phyloP scores from a whole-genome alignment of 92 coral and sea anemone species.

The Actinernus sp. region DNA sequence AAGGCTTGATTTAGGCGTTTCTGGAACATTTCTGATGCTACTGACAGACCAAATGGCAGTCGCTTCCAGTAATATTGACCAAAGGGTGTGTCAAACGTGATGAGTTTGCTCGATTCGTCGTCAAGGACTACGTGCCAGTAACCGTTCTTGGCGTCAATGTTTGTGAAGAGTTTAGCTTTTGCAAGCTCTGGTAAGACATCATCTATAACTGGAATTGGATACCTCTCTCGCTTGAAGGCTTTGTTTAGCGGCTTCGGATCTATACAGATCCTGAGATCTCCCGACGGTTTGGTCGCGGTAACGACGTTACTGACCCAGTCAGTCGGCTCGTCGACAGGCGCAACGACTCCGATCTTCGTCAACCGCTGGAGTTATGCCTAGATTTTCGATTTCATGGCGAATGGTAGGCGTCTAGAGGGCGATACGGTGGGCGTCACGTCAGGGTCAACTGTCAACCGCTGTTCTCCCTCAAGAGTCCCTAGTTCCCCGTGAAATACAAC shows the following conservation, averaged over 20 bases:
- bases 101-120: slow-evolving; percentile 14
- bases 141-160: slow-evolving; percentile 15
- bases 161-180: slow-evolving; percentile 17
- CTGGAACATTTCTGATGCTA: slow-evolving; percentile 21
- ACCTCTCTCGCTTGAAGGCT: slow-evolving; percentile 20
- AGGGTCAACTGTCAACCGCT: slow-evolving; percentile 7
- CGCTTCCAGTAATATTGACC: slow-evolving; percentile 11
- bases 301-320: slow-evolving; percentile 30
- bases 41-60: slow-evolving; percentile 13
- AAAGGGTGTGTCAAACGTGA: slow-evolving; percentile 10
- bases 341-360: too few relatives aligned
- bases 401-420: neutral
- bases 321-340: slow-evolving; percentile 8
- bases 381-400: neutral
- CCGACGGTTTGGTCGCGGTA: slow-evolving; percentile 16
- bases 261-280: slow-evolving; percentile 22
- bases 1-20: too few relatives aligned
- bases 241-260: slow-evolving; percentile 17
- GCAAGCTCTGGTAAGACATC: slow-evolving; percentile 32
- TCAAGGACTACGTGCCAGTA: slow-evolving; percentile 23
- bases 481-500: slow-evolving; percentile 25
- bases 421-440: neutral
- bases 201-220: slow-evolving; percentile 28
- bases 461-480: slow-evolving; percentile 2
- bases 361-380: slow-evolving; percentile 7